A percentile compares a stretch with the other conserved stretches of the same genome.
These are phyloP conservation scores for Miltochrista miniata DNA, from an alignment of 2,888 invertebrate genomes.

Conservation along the genomic window DNA sequence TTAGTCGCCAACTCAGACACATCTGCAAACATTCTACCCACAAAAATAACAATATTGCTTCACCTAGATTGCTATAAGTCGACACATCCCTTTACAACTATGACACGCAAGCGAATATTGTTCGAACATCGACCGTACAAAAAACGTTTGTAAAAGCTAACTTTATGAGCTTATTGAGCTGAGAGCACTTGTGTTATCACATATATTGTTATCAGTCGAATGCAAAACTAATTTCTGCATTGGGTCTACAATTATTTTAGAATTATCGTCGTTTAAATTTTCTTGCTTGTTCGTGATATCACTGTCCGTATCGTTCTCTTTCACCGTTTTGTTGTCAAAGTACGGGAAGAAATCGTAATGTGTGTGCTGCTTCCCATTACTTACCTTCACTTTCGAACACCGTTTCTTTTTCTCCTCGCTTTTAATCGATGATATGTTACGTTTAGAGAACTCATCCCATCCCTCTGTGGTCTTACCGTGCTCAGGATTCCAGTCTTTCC, in stretches of 20 bases:
- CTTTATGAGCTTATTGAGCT: slow-evolving; percentile 77
- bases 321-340: slow-evolving; percentile 71
- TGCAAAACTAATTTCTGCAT: slow-evolving; percentile 81
- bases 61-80: slow-evolving; percentile 37
- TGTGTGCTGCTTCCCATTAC: slow-evolving; percentile 59
- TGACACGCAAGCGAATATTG: slow-evolving; percentile 56
- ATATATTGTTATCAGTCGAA: slow-evolving; percentile 81
- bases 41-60: slow-evolving; percentile 45
- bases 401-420: slow-evolving; percentile 57
- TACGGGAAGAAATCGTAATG: slow-evolving; percentile 77
- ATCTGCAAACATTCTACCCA: slow-evolving; percentile 17
- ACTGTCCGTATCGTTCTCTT: slow-evolving; percentile 32
- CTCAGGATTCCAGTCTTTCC: slow-evolving; percentile 67
- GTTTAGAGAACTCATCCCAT: slow-evolving; percentile 75
- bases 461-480: slow-evolving; percentile 64
- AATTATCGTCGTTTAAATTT: slow-evolving; percentile 60
- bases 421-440: slow-evolving; percentile 68
- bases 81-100: slow-evolving; percentile 34
- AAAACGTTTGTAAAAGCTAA: slow-evolving; percentile 64
- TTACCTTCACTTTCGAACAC: slow-evolving; percentile 56
- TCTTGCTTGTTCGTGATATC: slow-evolving; percentile 36
- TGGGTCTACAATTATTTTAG: slow-evolving; percentile 79
- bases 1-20: slow-evolving; percentile 16
- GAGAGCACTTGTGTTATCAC: slow-evolving; percentile 80
- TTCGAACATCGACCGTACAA: slow-evolving; percentile 56